Percentiles rank a stretch among this genome's conserved stretches.
These are phyloP conservation scores for Enteromius unitaeniatus DNA, from an alignment of 2,797 vertebrate species.

Conservation along the genomic window DNA sequence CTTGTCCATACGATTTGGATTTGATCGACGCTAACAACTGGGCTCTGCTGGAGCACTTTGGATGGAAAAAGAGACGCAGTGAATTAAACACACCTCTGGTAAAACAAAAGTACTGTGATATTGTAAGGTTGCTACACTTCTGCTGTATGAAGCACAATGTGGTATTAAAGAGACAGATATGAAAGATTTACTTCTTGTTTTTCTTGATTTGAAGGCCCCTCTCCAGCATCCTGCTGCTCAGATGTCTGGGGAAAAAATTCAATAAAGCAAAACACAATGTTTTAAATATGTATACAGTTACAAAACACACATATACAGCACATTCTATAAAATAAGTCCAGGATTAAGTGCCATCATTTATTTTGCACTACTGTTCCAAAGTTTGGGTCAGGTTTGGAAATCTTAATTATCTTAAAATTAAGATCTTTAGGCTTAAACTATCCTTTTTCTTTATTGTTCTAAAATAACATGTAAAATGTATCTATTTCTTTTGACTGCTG, in stretches of 20 bases:
- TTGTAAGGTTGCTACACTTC: background rate
- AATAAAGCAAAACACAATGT: background rate
- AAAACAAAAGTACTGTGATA: background rate
- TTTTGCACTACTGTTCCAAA: background rate
- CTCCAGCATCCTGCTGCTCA: constrained; percentile 57
- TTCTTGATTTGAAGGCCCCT: constrained; percentile 74
- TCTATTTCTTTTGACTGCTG: background rate
- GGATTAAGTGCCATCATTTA: background rate
- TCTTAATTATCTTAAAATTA: background rate
- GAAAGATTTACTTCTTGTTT: constrained; percentile 44
- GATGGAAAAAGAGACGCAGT: background rate
- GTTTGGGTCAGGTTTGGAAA: background rate
- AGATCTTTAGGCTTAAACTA: background rate
- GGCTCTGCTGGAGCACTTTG: constrained; percentile 85
- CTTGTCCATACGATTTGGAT: constrained; percentile 83
- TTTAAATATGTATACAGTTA: background rate
- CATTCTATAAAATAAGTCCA: background rate
- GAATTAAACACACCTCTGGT: background rate
- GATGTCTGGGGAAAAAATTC: constrained; percentile 51
- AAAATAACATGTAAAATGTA: background rate
- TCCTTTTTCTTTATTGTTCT: background rate
- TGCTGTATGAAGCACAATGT: background rate
- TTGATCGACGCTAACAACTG: constrained; percentile 86
- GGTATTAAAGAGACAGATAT: background rate
- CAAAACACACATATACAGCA: background rate